A percentile compares a stretch with the other conserved stretches of the same genome.
These are phyloP conservation scores for Machimus atricapillus DNA, from an alignment of 2,888 invertebrate genomes.

Conservation along the genomic window DNA sequence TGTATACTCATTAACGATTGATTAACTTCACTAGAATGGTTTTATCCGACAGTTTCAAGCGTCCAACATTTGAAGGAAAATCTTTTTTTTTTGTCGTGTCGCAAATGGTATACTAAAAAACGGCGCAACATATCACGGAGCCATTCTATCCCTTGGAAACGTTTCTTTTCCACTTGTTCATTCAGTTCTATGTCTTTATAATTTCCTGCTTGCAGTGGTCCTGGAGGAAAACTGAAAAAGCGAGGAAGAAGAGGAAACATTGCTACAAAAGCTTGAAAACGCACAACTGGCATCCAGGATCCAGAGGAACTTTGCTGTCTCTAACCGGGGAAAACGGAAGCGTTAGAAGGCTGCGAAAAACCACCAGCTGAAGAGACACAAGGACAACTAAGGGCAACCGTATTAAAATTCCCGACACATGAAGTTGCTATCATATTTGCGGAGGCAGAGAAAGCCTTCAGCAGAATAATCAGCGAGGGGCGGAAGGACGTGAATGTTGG, in stretches of 20 bases:
- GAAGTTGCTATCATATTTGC: not conserved
- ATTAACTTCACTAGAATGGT: not conserved
- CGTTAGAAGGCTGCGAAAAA: conserved; percentile 12
- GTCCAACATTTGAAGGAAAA: not conserved
- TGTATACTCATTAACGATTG: not conserved
- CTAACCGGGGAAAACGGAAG: not conserved
- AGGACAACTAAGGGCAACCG: not conserved
- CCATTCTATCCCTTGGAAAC: not conserved
- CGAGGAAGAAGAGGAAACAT: not conserved
- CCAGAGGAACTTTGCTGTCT: not conserved
- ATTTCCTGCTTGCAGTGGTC: conserved; percentile 9
- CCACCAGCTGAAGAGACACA: not conserved
- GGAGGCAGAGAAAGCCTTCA: not conserved
- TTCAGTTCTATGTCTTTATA: conserved; percentile 4
- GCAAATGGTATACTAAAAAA: not conserved
- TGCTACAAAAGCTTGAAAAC: not conserved
- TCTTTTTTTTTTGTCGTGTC: not conserved
- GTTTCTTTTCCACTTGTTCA: not conserved
- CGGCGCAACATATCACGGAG: not conserved
- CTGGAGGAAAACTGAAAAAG: not conserved
- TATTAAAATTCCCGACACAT: conserved; percentile 19
- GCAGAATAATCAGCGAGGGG: not conserved
- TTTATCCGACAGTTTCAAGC: not conserved
- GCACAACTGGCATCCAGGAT: not conserved
- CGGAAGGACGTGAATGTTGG: not conserved